Evolutionary conservation across 92 coral and sea anemone species (phyloP), one percentile per base, ranked within the genome.

Genomic region (Porites cylindrica): DNA sequence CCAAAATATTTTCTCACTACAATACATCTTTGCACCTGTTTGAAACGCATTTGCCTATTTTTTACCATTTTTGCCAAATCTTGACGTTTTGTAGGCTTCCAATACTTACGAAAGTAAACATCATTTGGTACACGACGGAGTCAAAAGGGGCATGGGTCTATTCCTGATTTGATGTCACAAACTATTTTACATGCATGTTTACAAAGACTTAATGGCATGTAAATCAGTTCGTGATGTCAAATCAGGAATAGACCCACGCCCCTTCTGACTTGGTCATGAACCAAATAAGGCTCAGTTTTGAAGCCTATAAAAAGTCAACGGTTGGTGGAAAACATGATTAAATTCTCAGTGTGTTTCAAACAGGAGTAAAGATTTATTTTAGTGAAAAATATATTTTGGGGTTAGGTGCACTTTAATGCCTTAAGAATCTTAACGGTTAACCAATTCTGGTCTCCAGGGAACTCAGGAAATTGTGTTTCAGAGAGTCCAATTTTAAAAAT

Each of bases 231-330:
- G 2, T 29, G 32, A 29, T 2, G 32, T 29, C 32, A 29, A 64
- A 18, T 64, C 69, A 64, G 69, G 69, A 64, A 64, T 64, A 64
- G 69, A 64, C 32, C 69, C 69, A 64, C 26, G 18, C 69, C 69
- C 69, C 69, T 64, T 64, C 69, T 64, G 69, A 64, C 69, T 64
- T 1, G 7, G 69, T 64, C 69, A 6, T 64, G 69, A 64, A 64
- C 69, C 18, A 64, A n/a, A 64, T 13, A 64, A 13, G 69, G n/a
- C 20, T 64, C 18, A 17, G 69, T 64, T 64, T 64, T 64, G 69
- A 64, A 64, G 20, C 69, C 69, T 64, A 64, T 64, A 64, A 64
- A 64, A 18, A 64, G 69, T 13, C 69, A 64, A 0, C 7, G 16
- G 16, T 64, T 64, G 69, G 18, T n/a, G 20, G 69, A 64, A 64